Percentiles rank a stretch among this genome's conserved stretches.
These are phyloP conservation scores for Abscondita cerata DNA, from an alignment of 2,888 invertebrate species.

Conservation along the genomic window DNA sequence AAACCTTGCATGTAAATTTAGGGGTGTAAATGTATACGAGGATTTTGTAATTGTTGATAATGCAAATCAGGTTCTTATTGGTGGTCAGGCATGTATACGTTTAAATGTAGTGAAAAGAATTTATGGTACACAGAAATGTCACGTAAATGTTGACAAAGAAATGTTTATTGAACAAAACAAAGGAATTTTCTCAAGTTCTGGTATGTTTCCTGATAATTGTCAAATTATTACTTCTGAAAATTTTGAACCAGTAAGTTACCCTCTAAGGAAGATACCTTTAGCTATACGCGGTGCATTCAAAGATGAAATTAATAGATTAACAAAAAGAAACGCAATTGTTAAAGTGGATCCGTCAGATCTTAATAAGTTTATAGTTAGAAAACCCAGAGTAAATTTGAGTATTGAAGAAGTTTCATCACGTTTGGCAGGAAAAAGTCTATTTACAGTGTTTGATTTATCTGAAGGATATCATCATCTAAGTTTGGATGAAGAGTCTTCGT, in stretches of 20 bases:
- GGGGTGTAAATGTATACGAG: not conserved
- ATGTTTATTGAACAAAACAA: too few species aligned
- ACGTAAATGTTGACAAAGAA: too few species aligned
- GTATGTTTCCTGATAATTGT: too few species aligned
- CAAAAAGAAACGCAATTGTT: conserved; percentile 24
- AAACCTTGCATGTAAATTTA: not conserved
- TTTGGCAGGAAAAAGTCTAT: not conserved
- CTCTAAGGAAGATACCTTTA: not conserved
- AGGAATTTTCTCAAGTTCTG: too few species aligned
- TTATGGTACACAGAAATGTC: not conserved
- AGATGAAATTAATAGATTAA: conserved; percentile 1
- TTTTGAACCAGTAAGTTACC: not conserved
- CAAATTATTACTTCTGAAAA: not conserved
- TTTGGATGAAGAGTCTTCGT: not conserved
- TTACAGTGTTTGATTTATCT: not conserved
- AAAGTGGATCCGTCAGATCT: conserved; percentile 29
- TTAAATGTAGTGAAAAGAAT: not conserved
- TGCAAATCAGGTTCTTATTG: too few species aligned
- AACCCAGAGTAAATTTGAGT: not conserved
- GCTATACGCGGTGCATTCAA: not conserved
- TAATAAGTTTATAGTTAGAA: conserved; percentile 32
- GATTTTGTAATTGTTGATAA: too few species aligned
- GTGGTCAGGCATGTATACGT: not conserved
- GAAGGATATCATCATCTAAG: conserved; percentile 22
- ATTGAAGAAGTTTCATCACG: not conserved